Conservation (phyloP, 2,888 invertebrate species). For the Ectemnius lituratus region DNA sequence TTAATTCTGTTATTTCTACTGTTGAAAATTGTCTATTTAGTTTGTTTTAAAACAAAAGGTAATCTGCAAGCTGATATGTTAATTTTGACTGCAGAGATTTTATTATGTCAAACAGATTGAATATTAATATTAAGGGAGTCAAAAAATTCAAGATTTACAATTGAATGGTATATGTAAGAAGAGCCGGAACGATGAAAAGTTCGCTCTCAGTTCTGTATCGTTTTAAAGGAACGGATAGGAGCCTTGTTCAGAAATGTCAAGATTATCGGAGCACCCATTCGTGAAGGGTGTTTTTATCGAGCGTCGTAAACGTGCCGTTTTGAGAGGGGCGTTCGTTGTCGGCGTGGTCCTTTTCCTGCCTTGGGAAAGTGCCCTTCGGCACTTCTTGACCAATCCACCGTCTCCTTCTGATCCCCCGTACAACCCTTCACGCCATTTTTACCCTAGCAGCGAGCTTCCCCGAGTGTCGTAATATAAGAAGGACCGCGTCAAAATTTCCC, state of each 20-base stretch:
- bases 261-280: conserved; percentile 36
- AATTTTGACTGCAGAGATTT: too few relatives aligned
- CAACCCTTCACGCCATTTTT: conserved; percentile 36
- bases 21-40: too few relatives aligned
- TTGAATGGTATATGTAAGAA: too few relatives aligned
- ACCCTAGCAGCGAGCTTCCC: neutral
- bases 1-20: too few relatives aligned
- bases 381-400: conserved; percentile 44
- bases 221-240: neutral
- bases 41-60: too few relatives aligned
- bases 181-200: too few relatives aligned
- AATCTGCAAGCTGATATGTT: too few relatives aligned
- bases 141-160: too few relatives aligned
- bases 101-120: too few relatives aligned
- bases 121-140: too few relatives aligned
- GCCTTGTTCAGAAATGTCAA: conserved; percentile 4
- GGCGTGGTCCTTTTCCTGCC: conserved; percentile 21
- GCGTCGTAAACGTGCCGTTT: conserved; percentile 44
- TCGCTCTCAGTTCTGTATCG: too few relatives aligned
- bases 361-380: conserved; percentile 41
- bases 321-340: conserved; percentile 39
- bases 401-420: neutral
- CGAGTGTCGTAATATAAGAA: conserved; percentile 19
- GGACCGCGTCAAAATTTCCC: conserved; percentile 15
- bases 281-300: conserved; percentile 42